Percentiles rank a stretch among this genome's conserved stretches.
Conservation (phyloP, 2,113 vertebrate species). For the Clupea harengus region DNA sequence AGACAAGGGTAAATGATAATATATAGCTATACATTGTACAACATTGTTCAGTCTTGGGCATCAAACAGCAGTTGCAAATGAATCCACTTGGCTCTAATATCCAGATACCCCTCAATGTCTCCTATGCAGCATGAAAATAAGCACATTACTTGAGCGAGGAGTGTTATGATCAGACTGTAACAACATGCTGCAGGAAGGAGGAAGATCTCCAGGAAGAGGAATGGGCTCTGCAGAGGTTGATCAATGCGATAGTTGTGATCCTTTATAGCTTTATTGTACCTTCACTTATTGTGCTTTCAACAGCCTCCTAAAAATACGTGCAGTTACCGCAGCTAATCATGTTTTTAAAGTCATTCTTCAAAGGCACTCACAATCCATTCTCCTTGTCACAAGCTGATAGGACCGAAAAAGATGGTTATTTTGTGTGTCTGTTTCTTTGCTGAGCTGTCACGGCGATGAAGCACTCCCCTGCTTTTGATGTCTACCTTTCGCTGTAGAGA, state of each 20-base stretch:
- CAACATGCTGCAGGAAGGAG: background rate
- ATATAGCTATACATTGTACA: too few species aligned
- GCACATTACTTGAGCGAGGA: background rate
- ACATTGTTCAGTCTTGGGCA: too few species aligned
- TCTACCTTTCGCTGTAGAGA: slow-evolving; percentile 47
- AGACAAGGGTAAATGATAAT: too few species aligned
- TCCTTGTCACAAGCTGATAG: slow-evolving; percentile 49
- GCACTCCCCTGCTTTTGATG: slow-evolving; percentile 52
- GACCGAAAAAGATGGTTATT: slow-evolving; percentile 47
- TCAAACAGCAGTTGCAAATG: background rate
- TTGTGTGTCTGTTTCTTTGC: slow-evolving; percentile 47
- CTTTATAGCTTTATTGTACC: background rate
- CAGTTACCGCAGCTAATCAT: slow-evolving; percentile 4
- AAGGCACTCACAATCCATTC: background rate
- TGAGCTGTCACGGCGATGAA: slow-evolving; percentile 55
- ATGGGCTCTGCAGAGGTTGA: background rate
- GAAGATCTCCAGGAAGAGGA: background rate
- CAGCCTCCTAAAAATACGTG: background rate
- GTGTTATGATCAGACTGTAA: background rate
- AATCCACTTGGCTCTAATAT: background rate
- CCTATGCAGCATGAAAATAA: background rate
- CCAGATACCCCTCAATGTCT: background rate
- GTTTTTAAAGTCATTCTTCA: slow-evolving; percentile 30
- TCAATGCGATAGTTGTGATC: background rate
- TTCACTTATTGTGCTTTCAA: background rate